phyloP scores from a whole-genome alignment of 2,797 vertebrate genomes.

The Hybognathus amarus region DNA sequence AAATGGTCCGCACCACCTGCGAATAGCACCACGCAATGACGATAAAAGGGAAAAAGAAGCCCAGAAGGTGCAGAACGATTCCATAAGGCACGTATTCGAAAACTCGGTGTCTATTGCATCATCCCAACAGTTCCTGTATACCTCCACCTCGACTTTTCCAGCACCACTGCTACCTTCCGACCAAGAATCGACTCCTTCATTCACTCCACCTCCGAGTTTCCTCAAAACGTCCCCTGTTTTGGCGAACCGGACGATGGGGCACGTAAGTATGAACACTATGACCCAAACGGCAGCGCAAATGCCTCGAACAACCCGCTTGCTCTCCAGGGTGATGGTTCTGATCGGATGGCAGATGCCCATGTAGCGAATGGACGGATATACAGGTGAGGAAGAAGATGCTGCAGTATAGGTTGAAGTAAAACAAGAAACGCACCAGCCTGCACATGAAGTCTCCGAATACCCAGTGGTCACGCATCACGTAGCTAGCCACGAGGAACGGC shows the following conservation, averaged over 20 bases:
- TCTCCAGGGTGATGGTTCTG: constrained; percentile 81
- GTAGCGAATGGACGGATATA: constrained; percentile 83
- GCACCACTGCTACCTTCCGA: constrained; percentile 7
- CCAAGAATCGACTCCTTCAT: constrained; percentile 24
- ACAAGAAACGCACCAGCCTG: constrained; percentile 84
- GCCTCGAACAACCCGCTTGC: constrained; percentile 76
- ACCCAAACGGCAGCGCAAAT: constrained; percentile 80
- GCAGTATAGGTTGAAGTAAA: constrained; percentile 87
- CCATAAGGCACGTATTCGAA: constrained; percentile 83
- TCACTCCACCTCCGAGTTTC: constrained; percentile 36
- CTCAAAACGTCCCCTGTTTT: constrained; percentile 67
- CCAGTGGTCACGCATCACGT: constrained; percentile 83
- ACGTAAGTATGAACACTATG: constrained; percentile 81
- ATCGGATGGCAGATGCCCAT: constrained; percentile 85
- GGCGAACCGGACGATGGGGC: constrained; percentile 83
- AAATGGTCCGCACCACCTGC: constrained; percentile 80
- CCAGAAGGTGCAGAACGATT: constrained; percentile 79
- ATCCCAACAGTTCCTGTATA: constrained; percentile 80
- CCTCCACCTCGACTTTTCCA: constrained; percentile 48
- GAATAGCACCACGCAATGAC: constrained; percentile 87
- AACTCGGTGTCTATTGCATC: constrained; percentile 82
- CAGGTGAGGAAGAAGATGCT: constrained; percentile 87
- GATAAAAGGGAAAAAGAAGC: constrained; percentile 82
- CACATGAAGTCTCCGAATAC: constrained; percentile 87
- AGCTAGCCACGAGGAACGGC: constrained; percentile 84